Conservation (phyloP, 2,888 invertebrate genomes). For the Drosophila rubida region DNA sequence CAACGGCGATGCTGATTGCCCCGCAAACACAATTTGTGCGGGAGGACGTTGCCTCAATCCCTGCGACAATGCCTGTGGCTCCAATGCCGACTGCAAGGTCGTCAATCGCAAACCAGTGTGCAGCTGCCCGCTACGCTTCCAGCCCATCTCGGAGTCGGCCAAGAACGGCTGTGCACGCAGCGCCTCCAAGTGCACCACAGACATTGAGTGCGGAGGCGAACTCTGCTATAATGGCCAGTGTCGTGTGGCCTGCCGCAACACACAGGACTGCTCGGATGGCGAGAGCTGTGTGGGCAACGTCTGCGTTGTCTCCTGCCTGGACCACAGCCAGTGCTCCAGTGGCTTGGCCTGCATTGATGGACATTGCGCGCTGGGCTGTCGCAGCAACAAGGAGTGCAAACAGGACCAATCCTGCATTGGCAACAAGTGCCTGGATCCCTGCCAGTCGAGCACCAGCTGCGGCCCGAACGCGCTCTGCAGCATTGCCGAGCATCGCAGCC, state of each 20-base stretch:
- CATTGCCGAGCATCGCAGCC: slow-evolving; percentile 90
- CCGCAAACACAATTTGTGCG: slow-evolving; percentile 90
- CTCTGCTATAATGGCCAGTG: slow-evolving; percentile 94
- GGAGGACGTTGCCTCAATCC: slow-evolving; percentile 91
- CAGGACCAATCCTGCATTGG: slow-evolving; percentile 92
- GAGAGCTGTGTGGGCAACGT: slow-evolving; percentile 92
- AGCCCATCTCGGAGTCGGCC: slow-evolving; percentile 87
- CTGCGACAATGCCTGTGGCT: slow-evolving; percentile 92
- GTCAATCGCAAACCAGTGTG: slow-evolving; percentile 91
- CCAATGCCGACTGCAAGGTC: slow-evolving; percentile 93
- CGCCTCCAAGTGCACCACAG: slow-evolving; percentile 88
- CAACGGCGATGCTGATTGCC: slow-evolving; percentile 91
- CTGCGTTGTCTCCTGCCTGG: slow-evolving; percentile 92
- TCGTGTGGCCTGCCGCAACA: slow-evolving; percentile 91
- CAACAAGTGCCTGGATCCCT: slow-evolving; percentile 94
- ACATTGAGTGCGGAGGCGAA: slow-evolving; percentile 91
- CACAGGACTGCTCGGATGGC: slow-evolving; percentile 91
- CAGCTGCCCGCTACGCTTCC: slow-evolving; percentile 91
- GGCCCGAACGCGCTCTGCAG: slow-evolving; percentile 94
- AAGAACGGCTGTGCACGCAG: slow-evolving; percentile 91
- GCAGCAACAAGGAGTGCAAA: slow-evolving; percentile 92
- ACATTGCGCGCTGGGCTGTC: slow-evolving; percentile 93
- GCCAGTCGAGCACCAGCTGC: slow-evolving; percentile 90
- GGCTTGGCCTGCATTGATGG: slow-evolving; percentile 93
- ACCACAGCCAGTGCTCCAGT: slow-evolving; percentile 92